phyloP scores from a whole-genome alignment of 30 jellyfish, hydroid and myxozoan species.

The Haliclystus octoradiatus region DNA sequence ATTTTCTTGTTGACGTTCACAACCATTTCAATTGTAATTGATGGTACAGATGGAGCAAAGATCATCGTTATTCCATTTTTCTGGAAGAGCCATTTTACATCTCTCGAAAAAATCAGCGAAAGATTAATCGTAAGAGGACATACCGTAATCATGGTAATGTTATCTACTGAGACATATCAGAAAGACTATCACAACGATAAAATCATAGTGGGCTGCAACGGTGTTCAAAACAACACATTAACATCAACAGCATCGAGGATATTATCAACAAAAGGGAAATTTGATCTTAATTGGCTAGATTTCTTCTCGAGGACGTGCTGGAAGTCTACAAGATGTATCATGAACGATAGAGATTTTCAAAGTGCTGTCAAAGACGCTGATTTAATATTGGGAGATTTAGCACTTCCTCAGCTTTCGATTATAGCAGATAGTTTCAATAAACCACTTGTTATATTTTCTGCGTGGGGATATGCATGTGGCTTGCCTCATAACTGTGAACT shows the following conservation, averaged over 20 bases:
- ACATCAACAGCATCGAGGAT: conserved; percentile 29
- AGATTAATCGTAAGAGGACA: conserved; percentile 28
- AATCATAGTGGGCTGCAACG: conserved; percentile 5
- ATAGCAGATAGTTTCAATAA: conserved; percentile 40
- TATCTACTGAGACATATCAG: conserved; percentile 30
- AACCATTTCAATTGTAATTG: too few species aligned
- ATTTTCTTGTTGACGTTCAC: too few species aligned
- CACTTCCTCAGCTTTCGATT: conserved; percentile 23
- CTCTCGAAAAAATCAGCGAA: conserved; percentile 35
- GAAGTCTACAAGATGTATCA: conserved; percentile 15
- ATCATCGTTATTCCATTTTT: conserved; percentile 42
- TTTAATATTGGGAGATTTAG: conserved; percentile 34
- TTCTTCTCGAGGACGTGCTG: conserved; percentile 16
- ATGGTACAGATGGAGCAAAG: too few species aligned
- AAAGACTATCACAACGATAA: background rate
- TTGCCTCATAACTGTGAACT: conserved; percentile 36
- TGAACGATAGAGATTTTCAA: conserved; percentile 15
- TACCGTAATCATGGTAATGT: conserved; percentile 22
- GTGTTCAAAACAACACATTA: conserved; percentile 16
- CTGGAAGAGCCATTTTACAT: conserved; percentile 55
- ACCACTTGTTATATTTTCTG: conserved; percentile 37
- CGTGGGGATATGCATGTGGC: conserved; percentile 50
- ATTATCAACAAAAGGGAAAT: conserved; percentile 25
- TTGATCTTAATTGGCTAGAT: conserved; percentile 43
- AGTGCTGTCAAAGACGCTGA: conserved; percentile 23